Conservation (phyloP, 2,888 invertebrate genomes). For the Steinernema scapterisci region DNA sequence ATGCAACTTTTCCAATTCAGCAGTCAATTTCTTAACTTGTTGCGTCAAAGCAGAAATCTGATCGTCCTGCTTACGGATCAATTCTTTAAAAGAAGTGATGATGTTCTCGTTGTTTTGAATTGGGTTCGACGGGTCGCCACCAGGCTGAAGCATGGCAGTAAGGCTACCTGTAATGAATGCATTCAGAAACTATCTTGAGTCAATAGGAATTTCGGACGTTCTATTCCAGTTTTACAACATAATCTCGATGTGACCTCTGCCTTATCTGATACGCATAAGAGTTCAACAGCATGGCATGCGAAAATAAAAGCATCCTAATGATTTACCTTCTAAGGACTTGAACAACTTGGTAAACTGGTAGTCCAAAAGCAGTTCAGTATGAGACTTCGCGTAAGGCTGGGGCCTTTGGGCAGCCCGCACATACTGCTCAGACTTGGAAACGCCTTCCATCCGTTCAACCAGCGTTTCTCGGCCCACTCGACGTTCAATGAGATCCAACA, state of each 20-base stretch:
- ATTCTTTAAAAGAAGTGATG: conserved; percentile 71
- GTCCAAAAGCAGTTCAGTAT: conserved; percentile 84
- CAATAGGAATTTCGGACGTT: too few species aligned
- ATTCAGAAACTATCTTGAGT: too few species aligned
- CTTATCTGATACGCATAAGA: too few species aligned
- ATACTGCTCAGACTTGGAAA: conserved; percentile 86
- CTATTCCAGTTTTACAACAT: too few species aligned
- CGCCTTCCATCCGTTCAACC: conserved; percentile 81
- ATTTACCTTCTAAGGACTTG: conserved; percentile 70
- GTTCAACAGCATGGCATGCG: too few species aligned
- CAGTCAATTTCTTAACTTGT: conserved; percentile 47
- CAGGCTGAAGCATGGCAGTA: conserved; percentile 63
- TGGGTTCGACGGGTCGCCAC: conserved; percentile 57
- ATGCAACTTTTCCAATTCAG: conserved; percentile 45
- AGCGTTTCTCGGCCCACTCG: conserved; percentile 88
- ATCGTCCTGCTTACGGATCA: conserved; percentile 83
- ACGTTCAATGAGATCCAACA: conserved; percentile 72
- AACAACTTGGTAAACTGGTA: conserved; percentile 91
- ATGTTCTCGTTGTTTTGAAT: conserved; percentile 68
- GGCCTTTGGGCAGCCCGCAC: conserved; percentile 90
- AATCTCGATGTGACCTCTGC: too few species aligned
- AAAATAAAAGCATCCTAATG: too few species aligned
- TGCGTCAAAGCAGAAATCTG: conserved; percentile 61
- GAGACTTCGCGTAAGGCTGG: conserved; percentile 79
- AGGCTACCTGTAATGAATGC: conserved; percentile 43